Percentiles rank a stretch among this genome's conserved stretches.
These are phyloP conservation scores for Aphidius gifuensis DNA, from an alignment of 1,140 invertebrate genomes.

Conservation along the genomic window DNA sequence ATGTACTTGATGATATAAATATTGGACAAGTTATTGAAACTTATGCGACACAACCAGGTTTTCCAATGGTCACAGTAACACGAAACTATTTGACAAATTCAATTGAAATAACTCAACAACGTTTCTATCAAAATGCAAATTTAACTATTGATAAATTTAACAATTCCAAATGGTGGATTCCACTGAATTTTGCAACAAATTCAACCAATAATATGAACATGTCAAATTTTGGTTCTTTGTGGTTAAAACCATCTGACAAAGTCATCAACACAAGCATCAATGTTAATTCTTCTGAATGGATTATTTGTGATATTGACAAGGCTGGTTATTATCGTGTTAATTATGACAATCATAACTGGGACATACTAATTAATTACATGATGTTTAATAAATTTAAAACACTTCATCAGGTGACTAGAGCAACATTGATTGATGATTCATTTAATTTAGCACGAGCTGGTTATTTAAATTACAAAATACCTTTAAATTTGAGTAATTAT, in stretches of 20 bases:
- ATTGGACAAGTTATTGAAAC: constrained; percentile 58
- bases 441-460: constrained; percentile 57
- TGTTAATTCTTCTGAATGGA: constrained; percentile 41
- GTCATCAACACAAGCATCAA: constrained; percentile 10
- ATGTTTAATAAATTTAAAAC: constrained; percentile 28
- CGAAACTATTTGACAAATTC: constrained; percentile 27
- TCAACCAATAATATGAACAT: constrained; percentile 39
- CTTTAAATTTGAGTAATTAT: constrained; percentile 56
- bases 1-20: background rate
- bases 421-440: constrained; percentile 63
- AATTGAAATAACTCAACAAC: constrained; percentile 25
- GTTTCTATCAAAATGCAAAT: constrained; percentile 24
- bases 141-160: background rate
- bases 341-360: constrained; percentile 58
- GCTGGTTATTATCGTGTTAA: constrained; percentile 59
- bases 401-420: constrained; percentile 56
- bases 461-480: constrained; percentile 47
- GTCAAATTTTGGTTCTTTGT: constrained; percentile 38
- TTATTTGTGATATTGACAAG: constrained; percentile 53
- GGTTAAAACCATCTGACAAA: constrained; percentile 44
- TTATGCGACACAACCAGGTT: constrained; percentile 69
- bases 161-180: constrained; percentile 47
- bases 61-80: constrained; percentile 59
- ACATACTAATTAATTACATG: constrained; percentile 46
- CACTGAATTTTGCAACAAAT: constrained; percentile 40